These are phyloP conservation scores for Diarsia rubi DNA, from an alignment of 2,888 invertebrate genomes.

Conservation along the genomic window DNA sequence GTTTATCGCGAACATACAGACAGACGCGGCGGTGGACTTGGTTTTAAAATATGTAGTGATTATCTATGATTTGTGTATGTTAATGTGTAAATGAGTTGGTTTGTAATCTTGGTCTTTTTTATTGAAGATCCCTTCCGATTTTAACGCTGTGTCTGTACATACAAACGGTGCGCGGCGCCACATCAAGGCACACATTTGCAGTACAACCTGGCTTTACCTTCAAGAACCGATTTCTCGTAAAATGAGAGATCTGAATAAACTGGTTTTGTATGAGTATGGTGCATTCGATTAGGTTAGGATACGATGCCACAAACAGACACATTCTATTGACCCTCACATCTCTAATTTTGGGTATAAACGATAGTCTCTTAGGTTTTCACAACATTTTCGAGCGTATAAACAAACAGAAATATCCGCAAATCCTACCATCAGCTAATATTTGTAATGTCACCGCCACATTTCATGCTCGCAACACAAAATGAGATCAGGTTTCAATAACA, in stretches of 20 bases:
- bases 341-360: neutral
- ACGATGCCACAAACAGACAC: neutral
- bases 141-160: neutral
- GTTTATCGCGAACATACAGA: too few relatives aligned
- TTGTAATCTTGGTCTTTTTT: neutral
- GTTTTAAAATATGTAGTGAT: too few relatives aligned
- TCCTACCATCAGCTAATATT: constrained; percentile 11
- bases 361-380: neutral
- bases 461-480: constrained; percentile 41
- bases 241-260: too few relatives aligned
- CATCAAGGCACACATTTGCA: too few relatives aligned
- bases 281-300: too few relatives aligned
- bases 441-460: constrained; percentile 28
- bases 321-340: neutral
- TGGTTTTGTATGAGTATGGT: too few relatives aligned
- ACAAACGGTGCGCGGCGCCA: too few relatives aligned
- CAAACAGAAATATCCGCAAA: constrained; percentile 23
- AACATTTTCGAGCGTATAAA: neutral
- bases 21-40: too few relatives aligned
- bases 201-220: too few relatives aligned
- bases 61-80: too few relatives aligned
- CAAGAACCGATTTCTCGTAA: too few relatives aligned
- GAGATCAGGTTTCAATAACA: constrained; percentile 57
- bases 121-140: neutral
- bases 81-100: neutral